phyloP scores from a whole-genome alignment of 2,797 vertebrate species.

The Euphonia xanthogaster region DNA sequence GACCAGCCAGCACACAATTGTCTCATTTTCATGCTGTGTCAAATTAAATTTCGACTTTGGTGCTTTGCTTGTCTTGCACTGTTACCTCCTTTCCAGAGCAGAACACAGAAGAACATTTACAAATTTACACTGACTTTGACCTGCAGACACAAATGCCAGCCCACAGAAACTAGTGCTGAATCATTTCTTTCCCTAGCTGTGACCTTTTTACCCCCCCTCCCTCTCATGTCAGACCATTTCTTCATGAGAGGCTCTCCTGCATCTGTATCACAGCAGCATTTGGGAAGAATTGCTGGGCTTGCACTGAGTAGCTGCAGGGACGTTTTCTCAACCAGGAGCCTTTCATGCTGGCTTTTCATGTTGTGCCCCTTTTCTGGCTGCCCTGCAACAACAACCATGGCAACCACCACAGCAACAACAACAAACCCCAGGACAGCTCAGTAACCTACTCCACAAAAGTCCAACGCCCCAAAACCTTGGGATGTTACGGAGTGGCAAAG shows the following conservation, averaged over 20 bases:
- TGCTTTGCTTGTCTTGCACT: not conserved
- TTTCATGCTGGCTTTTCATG: not conserved
- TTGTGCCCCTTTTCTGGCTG: not conserved
- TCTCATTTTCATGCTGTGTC: conserved; percentile 55
- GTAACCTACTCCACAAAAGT: not conserved
- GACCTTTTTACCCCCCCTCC: not conserved
- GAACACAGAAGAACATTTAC: not conserved
- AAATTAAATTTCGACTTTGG: conserved; percentile 45
- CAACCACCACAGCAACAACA: not conserved
- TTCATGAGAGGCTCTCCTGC: not conserved
- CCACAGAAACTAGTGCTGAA: not conserved
- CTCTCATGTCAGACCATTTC: not conserved
- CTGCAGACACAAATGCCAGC: conserved; percentile 11
- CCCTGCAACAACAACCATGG: not conserved
- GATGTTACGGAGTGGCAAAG: not conserved
- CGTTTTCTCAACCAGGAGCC: not conserved
- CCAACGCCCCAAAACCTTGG: not conserved
- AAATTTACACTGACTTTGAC: conserved; percentile 31
- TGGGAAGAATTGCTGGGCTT: not conserved
- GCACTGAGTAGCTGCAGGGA: not conserved
- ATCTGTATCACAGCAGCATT: not conserved
- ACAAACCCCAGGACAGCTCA: not conserved
- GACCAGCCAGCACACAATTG: conserved; percentile 26
- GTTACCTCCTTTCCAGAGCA: not conserved
- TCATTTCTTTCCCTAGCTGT: not conserved